Base-by-base conservation (phyloP, 2,888 invertebrate genomes). In the Eupithecia pulchellata region DNA sequence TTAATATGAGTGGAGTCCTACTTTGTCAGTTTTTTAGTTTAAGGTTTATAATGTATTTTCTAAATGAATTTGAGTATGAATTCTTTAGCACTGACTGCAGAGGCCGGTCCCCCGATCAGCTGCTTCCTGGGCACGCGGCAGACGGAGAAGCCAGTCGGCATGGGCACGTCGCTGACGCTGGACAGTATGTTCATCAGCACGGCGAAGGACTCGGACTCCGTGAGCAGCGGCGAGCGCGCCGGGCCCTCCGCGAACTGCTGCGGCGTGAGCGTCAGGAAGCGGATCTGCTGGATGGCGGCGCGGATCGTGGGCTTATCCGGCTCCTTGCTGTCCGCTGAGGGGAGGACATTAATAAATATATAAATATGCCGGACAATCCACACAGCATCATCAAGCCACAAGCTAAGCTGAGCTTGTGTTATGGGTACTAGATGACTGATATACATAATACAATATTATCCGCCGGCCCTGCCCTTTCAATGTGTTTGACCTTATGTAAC, bases 161-260 rank as follows among this genome's bases (percentile, higher is more conserved):
- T 96, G 2, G 96, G 92, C 71, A 95, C 95, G 65, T 96, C 96
- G 13, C 95, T 95, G 64, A 94, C 95, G 29, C 96, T 95, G 27
- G 97, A 97, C 27, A 97, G 96, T 72, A 98, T 97, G 86, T 97
- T 97, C 96, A 98, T 97, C 1, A 98, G 92, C 69, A 98, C 96
- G 0, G 97, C 96, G 82, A 97, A 96, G 17, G 97, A 96, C 85
- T 98, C 98, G 1, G 97, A 95, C 86, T 97, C 96, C 0, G 96
- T 95, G 32, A 98, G 93, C 11, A 98, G 90, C n/a, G 94, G 91
- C 17, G 97, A 97, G 64, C 96, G 95, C 0, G 97, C 97, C 0
- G 97, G 97, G 0, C 97, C 97, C 81, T 97, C 97, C 0, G 98
- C 97, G 86, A 98, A 98, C 90, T 97, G 97, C 84, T 97, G 96